Base-by-base conservation (phyloP, 2,113 vertebrate species). In the Camelus bactrianus region DNA sequence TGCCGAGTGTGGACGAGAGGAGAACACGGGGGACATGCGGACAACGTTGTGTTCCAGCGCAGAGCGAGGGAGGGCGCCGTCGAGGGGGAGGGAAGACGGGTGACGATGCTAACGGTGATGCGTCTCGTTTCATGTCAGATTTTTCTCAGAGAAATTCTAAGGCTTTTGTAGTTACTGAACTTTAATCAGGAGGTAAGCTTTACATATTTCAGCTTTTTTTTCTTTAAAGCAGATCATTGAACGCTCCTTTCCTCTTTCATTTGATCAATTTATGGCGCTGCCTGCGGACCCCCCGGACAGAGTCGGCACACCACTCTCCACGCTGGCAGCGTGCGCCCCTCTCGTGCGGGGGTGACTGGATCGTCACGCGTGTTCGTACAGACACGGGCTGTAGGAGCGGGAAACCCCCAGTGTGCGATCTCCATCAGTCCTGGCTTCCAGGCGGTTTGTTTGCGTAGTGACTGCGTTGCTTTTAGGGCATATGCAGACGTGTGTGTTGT, bases 41-140 rank as follows among this genome's bases (percentile, higher is more conserved):
- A 42, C 38, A 42, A 42, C 38, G 38, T 42, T 42, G 16, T 50
- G 2, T 75, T 92, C 62, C 24, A 6, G 6, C 20, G 10, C 30
- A 14, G 17, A 8, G 5, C 15, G 1, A 24, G 19, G 32, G 30
- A 42, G 46, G 56, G 80, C 72, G 28, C 7, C 17, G 0, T 32
- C 24, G 32, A 28, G 46, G 48, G 42, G 48, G 30, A n/a, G 19
- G 48, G 30, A n/a, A 11, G 6, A 32, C 2, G 0, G 17, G 11
- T 52, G 17, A 0, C 14, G 60, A 26, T n/a, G 13, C 8, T 17
- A 32, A 20, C 1, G 16, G 3, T 5, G 48, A 32, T 0, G 13
- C n/a, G 0, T 11, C 19, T 77, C 30, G 6, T 56, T 56, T 76
- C 16, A 22, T 32, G 46, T 60, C 72, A 48, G 22, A 28, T 19